Percentiles rank a stretch among this genome's conserved stretches.
phyloP scores from a whole-genome alignment of 2,888 invertebrate species.

The Scaptomyza parva region DNA sequence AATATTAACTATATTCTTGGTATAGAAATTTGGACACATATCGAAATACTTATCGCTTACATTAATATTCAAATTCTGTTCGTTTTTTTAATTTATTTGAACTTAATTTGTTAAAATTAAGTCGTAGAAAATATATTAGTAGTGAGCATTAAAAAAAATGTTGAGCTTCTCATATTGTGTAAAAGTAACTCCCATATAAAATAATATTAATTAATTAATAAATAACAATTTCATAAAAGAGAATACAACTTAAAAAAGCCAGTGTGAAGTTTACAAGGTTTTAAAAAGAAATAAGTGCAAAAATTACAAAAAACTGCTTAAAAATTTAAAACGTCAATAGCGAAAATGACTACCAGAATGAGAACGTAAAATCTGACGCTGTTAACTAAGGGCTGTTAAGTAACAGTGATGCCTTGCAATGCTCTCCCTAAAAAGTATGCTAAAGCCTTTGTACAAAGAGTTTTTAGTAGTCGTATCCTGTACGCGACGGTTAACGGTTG shows the following conservation, averaged over 20 bases:
- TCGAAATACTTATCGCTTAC: neutral
- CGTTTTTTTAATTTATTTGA: neutral
- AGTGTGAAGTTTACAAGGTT: too few relatives aligned
- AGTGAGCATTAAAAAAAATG: too few relatives aligned
- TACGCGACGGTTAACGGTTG: slow-evolving; percentile 35
- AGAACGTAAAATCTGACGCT: neutral
- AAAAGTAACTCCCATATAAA: neutral
- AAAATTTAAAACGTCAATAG: too few relatives aligned
- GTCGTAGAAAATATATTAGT: neutral
- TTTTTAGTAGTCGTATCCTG: slow-evolving; percentile 35
- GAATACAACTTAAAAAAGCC: too few relatives aligned
- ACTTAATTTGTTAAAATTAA: neutral
- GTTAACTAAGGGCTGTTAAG: slow-evolving; percentile 19
- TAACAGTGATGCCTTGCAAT: slow-evolving; percentile 16
- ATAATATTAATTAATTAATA: too few relatives aligned
- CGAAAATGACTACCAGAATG: slow-evolving; percentile 1
- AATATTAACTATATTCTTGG: too few relatives aligned
- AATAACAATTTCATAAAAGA: too few relatives aligned
- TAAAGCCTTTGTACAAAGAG: slow-evolving; percentile 3
- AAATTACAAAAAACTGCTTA: too few relatives aligned
- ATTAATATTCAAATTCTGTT: neutral
- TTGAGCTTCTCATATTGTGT: neutral
- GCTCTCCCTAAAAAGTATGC: slow-evolving; percentile 41
- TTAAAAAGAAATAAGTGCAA: too few relatives aligned
- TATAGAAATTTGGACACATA: neutral